These are phyloP conservation scores for Cyphomyrmex costatus DNA, from an alignment of 1,140 invertebrate species.

Conservation along the genomic window DNA sequence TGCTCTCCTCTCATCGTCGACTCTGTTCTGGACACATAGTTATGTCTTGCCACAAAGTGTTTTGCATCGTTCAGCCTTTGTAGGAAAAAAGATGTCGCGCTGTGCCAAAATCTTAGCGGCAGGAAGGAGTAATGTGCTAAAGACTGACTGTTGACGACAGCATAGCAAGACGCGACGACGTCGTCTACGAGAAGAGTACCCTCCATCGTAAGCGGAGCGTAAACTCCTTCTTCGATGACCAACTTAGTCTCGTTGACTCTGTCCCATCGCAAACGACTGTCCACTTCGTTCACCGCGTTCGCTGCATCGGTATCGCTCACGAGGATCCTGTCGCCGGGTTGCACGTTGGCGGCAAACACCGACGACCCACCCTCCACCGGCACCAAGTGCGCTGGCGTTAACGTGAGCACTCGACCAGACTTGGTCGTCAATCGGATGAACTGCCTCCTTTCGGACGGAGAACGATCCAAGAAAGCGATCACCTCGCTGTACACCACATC, in stretches of 20 bases:
- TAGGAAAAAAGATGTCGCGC: constrained; percentile 81
- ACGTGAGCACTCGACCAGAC: constrained; percentile 90
- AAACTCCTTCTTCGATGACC: constrained; percentile 91
- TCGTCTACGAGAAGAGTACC: constrained; percentile 97
- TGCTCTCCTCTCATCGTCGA: constrained; percentile 42
- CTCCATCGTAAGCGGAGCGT: constrained; percentile 94
- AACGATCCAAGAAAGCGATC: constrained; percentile 95
- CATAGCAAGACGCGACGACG: constrained; percentile 97
- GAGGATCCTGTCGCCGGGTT: constrained; percentile 86
- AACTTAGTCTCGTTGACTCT: constrained; percentile 89
- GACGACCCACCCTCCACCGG: constrained; percentile 84
- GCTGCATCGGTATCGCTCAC: constrained; percentile 79
- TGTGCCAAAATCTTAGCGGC: constrained; percentile 90
- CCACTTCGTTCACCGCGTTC: constrained; percentile 77
- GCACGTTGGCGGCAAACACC: constrained; percentile 89
- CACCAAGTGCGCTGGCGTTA: constrained; percentile 95
- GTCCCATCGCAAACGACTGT: constrained; percentile 85
- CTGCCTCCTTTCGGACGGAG: constrained; percentile 89
- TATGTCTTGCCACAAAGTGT: constrained; percentile 50
- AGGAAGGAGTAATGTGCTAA: constrained; percentile 95
- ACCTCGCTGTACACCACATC: constrained; percentile 93
- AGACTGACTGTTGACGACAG: constrained; percentile 93
- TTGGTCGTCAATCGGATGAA: constrained; percentile 92
- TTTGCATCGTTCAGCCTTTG: constrained; percentile 50
- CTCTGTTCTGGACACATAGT: constrained; percentile 47